phyloP scores from a whole-genome alignment of 1,140 invertebrate species.

The Oreohelix idahoensis region DNA sequence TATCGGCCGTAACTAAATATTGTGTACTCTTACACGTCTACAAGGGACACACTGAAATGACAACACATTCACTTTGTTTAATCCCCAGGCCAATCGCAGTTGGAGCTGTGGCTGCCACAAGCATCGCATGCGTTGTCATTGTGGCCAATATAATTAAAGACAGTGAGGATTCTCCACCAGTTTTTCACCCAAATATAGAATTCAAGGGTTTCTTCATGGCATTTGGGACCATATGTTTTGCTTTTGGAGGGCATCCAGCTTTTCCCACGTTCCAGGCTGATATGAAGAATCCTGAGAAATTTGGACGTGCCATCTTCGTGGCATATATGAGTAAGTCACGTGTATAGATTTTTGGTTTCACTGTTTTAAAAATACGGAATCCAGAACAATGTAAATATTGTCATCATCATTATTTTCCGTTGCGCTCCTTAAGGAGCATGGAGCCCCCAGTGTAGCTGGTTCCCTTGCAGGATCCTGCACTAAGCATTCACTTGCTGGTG shows the following conservation, averaged over 20 bases:
- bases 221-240: constrained; percentile 74
- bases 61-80: too few species aligned
- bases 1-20: too few species aligned
- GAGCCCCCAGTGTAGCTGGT: too few species aligned
- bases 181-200: background rate
- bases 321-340: constrained; percentile 70
- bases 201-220: constrained; percentile 67
- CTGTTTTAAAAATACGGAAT: too few species aligned
- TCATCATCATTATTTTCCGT: too few species aligned
- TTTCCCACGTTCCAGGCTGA: constrained; percentile 75
- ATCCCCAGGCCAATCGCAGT: constrained; percentile 63
- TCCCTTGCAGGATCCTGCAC: too few species aligned
- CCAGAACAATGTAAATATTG: too few species aligned
- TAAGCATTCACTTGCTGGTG: too few species aligned
- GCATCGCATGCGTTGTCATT: constrained; percentile 63
- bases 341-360: too few species aligned
- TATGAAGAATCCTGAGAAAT: constrained; percentile 72
- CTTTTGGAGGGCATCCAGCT: constrained; percentile 72
- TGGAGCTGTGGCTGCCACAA: constrained; percentile 63
- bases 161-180: constrained; percentile 23
- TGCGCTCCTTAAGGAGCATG: too few species aligned
- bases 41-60: too few species aligned
- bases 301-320: constrained; percentile 69
- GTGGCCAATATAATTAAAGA: constrained; percentile 50
- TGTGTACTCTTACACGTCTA: too few species aligned